Conservation (phyloP, 2,113 vertebrate species). For the Callorhinus ursinus region DNA sequence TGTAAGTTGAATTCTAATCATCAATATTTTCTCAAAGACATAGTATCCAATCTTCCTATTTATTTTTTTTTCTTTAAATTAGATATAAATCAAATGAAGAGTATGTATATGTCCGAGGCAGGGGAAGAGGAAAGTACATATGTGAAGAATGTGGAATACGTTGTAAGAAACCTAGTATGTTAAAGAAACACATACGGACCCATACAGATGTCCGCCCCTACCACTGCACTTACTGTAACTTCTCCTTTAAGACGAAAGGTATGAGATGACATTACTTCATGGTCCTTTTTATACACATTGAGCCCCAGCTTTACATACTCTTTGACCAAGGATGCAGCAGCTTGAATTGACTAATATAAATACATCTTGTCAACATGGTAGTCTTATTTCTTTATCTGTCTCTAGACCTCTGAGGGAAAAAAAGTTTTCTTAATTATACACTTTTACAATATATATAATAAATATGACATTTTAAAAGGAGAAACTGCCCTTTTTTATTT, state of each 20-base stretch:
- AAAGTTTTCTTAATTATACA: background rate
- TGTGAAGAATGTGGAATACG: slow-evolving; percentile 99
- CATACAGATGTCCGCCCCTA: slow-evolving; percentile 98
- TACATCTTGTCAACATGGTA: background rate
- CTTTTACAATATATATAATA: slow-evolving; percentile 35
- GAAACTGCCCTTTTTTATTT: slow-evolving; percentile 37
- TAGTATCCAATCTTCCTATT: slow-evolving; percentile 43
- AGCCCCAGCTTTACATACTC: background rate
- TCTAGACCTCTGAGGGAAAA: background rate
- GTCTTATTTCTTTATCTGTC: background rate
- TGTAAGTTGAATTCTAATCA: slow-evolving; percentile 62
- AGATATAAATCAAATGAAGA: slow-evolving; percentile 99
- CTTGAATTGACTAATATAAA: background rate
- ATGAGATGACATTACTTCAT: background rate
- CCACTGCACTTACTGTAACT: slow-evolving; percentile 98
- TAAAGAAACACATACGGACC: slow-evolving; percentile 98
- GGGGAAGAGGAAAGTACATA: slow-evolving; percentile 98
- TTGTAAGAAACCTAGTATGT: slow-evolving; percentile 99
- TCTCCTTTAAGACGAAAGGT: slow-evolving; percentile 99
- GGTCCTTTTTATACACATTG: background rate
- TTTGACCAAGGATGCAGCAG: background rate
- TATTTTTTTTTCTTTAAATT: slow-evolving; percentile 65
- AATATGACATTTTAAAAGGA: slow-evolving; percentile 48
- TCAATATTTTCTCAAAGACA: slow-evolving; percentile 39
- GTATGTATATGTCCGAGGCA: slow-evolving; percentile 97